phyloP scores from a whole-genome alignment of 2,888 invertebrate species.

The Yponomeuta cagnagella region DNA sequence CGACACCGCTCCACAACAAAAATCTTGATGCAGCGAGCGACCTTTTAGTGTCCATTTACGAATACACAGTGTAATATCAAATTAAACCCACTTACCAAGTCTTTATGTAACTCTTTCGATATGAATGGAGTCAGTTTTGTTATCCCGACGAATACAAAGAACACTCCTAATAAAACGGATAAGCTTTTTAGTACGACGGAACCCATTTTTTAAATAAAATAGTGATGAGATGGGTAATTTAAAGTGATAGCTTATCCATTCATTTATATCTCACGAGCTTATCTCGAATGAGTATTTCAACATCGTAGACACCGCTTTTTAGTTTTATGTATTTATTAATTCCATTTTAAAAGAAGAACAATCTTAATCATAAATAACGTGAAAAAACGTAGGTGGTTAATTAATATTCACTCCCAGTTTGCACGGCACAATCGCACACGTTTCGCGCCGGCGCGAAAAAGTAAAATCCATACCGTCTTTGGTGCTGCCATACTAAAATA shows the following conservation, averaged over 20 bases:
- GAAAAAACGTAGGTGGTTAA: too few species aligned
- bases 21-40: slow-evolving; percentile 55
- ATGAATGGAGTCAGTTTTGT: slow-evolving; percentile 94
- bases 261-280: slow-evolving; percentile 1
- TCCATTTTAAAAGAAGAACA: background rate
- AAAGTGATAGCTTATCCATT: slow-evolving; percentile 24
- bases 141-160: slow-evolving; percentile 96
- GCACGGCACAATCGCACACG: slow-evolving; percentile 18
- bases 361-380: background rate
- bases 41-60: slow-evolving; percentile 37
- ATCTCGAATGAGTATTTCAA: background rate
- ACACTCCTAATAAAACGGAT: slow-evolving; percentile 92
- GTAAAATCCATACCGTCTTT: slow-evolving; percentile 39
- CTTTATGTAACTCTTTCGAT: slow-evolving; percentile 96
- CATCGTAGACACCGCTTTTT: background rate
- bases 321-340: background rate
- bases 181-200: slow-evolving; percentile 92
- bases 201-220: slow-evolving; percentile 46
- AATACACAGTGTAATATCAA: background rate
- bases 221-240: slow-evolving; percentile 28
- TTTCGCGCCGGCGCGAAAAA: slow-evolving; percentile 74
- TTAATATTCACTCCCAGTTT: too few species aligned
- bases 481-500: slow-evolving; percentile 26
- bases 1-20: slow-evolving; percentile 61
- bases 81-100: slow-evolving; percentile 83